Percentiles rank a stretch among this genome's conserved stretches.
Evolutionary conservation across 2,888 invertebrate genomes (phyloP).

Genomic region (Listrodromus nycthemerus): DNA sequence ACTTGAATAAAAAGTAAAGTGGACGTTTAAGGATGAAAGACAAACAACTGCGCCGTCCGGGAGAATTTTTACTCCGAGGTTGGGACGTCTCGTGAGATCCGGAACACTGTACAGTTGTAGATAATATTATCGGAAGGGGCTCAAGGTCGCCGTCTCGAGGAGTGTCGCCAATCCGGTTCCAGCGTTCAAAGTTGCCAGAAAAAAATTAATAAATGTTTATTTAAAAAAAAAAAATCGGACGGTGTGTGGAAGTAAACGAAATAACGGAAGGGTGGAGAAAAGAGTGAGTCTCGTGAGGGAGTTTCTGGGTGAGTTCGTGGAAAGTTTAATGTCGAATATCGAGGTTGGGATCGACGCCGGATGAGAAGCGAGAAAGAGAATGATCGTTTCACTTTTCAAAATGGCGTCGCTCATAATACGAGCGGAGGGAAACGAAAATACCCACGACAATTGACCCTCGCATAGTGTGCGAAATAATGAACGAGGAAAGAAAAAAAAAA

Average conservation of each 20-base stretch:
- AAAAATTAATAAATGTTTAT: neutral
- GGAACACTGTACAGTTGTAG: constrained; percentile 8
- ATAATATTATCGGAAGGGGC: constrained; percentile 21
- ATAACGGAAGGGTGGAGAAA: constrained; percentile 37
- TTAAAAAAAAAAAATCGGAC: constrained; percentile 29
- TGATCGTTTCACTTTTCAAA: constrained; percentile 65
- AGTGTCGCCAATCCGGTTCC: neutral
- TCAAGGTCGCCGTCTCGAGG: constrained; percentile 1
- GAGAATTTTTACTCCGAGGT: neutral
- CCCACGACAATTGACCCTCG: constrained; percentile 41
- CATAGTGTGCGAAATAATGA: constrained; percentile 45
- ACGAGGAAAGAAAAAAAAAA: constrained; percentile 50
- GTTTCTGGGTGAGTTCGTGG: constrained; percentile 64
- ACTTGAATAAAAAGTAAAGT: neutral
- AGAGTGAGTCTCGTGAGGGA: constrained; percentile 48
- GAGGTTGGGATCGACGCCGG: constrained; percentile 63
- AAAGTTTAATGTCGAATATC: constrained; percentile 68
- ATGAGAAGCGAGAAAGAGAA: constrained; percentile 40
- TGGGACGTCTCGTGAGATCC: neutral
- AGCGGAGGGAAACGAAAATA: constrained; percentile 48
- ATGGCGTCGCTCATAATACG: constrained; percentile 18
- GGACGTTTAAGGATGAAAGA: neutral
- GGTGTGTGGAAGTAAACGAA: constrained; percentile 1
- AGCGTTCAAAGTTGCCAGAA: neutral
- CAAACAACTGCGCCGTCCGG: too few relatives aligned